Evolutionary conservation across 2,797 vertebrate species (phyloP).

Genomic region (Siniperca scherzeri): DNA sequence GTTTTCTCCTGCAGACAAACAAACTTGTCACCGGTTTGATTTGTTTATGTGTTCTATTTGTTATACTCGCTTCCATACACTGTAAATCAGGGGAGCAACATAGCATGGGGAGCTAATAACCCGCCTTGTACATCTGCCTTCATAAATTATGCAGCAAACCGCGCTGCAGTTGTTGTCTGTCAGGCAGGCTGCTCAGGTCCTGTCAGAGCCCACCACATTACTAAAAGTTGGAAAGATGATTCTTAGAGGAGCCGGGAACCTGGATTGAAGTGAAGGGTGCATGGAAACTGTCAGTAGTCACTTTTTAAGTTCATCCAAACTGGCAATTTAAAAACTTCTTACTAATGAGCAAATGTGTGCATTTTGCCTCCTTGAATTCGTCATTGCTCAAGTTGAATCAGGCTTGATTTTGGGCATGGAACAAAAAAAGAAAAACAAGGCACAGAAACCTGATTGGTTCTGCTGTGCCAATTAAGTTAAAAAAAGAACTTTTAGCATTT

Average conservation of each 20-base stretch:
- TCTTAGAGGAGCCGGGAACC: constrained; percentile 39
- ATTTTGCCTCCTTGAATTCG: constrained; percentile 50
- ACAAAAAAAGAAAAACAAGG: constrained; percentile 57
- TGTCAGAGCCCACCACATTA: constrained; percentile 61
- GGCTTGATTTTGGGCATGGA: constrained; percentile 48
- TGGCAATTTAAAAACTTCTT: constrained; percentile 73
- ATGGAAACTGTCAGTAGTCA: constrained; percentile 56
- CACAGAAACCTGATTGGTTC: constrained; percentile 34
- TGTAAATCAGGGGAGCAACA: constrained; percentile 81
- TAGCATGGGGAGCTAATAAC: constrained; percentile 81
- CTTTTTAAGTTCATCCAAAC: constrained; percentile 58
- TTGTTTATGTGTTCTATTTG: constrained; percentile 81
- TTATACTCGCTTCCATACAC: constrained; percentile 75
- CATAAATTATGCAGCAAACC: constrained; percentile 81
- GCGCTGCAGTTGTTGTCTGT: constrained; percentile 71
- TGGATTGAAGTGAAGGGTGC: constrained; percentile 39
- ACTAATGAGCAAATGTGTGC: constrained; percentile 71
- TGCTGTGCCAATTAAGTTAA: constrained; percentile 58
- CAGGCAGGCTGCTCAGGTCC: constrained; percentile 55
- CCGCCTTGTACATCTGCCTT: constrained; percentile 80
- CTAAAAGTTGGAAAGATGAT: constrained; percentile 52
- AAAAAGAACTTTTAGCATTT: constrained; percentile 28
- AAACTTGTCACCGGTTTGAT: constrained; percentile 80
- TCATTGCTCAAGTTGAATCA: constrained; percentile 48
- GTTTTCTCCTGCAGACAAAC: constrained; percentile 59